phyloP scores from a whole-genome alignment of 2,888 invertebrate genomes.

The Panzeria rudis region DNA sequence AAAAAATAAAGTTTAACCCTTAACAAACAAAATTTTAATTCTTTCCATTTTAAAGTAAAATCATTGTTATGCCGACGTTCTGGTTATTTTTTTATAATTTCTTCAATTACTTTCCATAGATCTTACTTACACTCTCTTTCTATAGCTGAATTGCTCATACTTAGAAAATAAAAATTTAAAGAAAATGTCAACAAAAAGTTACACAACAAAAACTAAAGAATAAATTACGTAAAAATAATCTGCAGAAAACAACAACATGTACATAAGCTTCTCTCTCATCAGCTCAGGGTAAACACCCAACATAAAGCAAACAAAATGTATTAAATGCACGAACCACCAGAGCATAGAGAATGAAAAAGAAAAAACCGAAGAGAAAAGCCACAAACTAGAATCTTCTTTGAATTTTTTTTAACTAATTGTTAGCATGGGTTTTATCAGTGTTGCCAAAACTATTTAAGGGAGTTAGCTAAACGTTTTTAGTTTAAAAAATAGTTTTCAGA shows the following conservation, averaged over 20 bases:
- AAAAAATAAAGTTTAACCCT: neutral
- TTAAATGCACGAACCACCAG: neutral
- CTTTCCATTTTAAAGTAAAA: neutral
- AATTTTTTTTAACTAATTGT: constrained; percentile 26
- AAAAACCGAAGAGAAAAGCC: neutral
- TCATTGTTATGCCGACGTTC: constrained; percentile 54
- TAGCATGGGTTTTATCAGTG: constrained; percentile 23
- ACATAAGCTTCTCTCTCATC: neutral
- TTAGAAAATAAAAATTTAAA: neutral
- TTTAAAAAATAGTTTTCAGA: too few species aligned
- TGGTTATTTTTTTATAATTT: constrained; percentile 11
- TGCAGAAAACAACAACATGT: constrained; percentile 4
- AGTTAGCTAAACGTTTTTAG: too few species aligned
- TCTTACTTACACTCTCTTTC: constrained; percentile 67
- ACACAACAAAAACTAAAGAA: constrained; percentile 7
- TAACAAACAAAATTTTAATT: too few species aligned
- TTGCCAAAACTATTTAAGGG: too few species aligned
- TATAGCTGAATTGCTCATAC: constrained; percentile 18
- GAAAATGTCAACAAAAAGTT: constrained; percentile 26
- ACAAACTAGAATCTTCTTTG: constrained; percentile 10
- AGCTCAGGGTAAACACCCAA: constrained; percentile 31
- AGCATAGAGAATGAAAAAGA: neutral
- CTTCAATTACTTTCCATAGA: constrained; percentile 67
- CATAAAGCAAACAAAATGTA: neutral
- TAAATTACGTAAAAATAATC: constrained; percentile 42